Evolutionary conservation across 2,888 invertebrate species (phyloP), one percentile per base, ranked within the genome.

Genomic region (Euzophera pinguis): DNA sequence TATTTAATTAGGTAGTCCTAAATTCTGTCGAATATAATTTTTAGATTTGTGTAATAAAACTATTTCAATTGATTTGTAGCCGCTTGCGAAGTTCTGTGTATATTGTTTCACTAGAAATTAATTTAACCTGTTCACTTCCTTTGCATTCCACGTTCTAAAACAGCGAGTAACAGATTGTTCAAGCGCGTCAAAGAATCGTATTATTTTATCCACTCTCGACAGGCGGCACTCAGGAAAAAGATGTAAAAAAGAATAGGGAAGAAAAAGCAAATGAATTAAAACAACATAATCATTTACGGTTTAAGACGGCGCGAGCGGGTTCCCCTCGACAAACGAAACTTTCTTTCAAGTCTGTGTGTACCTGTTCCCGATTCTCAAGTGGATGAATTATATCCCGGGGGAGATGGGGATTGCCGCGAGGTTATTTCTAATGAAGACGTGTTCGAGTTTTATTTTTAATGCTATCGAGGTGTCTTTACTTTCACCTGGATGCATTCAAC

Each of bases 241-340:
- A 84, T 81, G 74, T 75, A 82, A 82, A 84, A 77, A 73, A 72
- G 67, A 66, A 63, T 61, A 81, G 77, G 71, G 75, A 67, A 79
- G 70, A 76, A 80, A 80, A 86, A 87, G 86, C 86, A 83, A 88
- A 87, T 83, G 84, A 88, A 88, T 89, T 86, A 88, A 88, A 88
- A 87, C 82, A 89, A 88, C 86, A 87, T 86, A 87, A 88, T 88
- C 81, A 84, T 87, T 87, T 84, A 86, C 80, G 84, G 82, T 84
- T 84, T 81, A 84, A 83, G 83, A 81, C 75, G 75, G 74, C 68
- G 78, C 73, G 76, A 78, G 78, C 72, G 80, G 77, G 74, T 68
- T 78, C 84, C 84, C 86, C 87, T 85, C 82, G 73, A 70, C 81
- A 82, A 82, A 85, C 82, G 75, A 81, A 87, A 87, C 84, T 85